Conservation (phyloP, 2,113 vertebrate genomes). For the Elephantulus edwardii region DNA sequence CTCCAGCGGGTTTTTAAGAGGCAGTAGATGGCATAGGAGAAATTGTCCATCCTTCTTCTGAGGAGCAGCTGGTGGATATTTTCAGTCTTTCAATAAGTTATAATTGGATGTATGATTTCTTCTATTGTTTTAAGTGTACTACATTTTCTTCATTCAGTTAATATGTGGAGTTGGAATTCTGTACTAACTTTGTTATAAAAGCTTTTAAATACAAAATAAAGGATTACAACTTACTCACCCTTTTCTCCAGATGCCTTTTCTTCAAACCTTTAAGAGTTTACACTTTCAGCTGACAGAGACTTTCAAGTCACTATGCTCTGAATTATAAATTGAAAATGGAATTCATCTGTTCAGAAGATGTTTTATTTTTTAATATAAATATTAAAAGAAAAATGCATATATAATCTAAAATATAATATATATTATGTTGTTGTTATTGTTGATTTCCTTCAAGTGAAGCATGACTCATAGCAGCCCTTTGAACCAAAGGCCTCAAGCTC, state of each 20-base stretch:
- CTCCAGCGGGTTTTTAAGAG: too few relatives aligned
- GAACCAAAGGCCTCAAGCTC: too few relatives aligned
- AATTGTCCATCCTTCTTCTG: too few relatives aligned
- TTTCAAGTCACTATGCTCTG: slow-evolving; percentile 80
- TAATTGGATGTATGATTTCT: slow-evolving; percentile 18
- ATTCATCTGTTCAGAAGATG: slow-evolving; percentile 69
- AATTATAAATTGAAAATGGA: slow-evolving; percentile 75
- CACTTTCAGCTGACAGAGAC: slow-evolving; percentile 72
- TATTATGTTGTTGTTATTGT: too few relatives aligned
- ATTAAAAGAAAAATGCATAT: background rate
- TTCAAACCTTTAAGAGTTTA: slow-evolving; percentile 78
- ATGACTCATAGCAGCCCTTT: too few relatives aligned
- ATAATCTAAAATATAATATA: too few relatives aligned
- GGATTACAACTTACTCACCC: slow-evolving; percentile 78
- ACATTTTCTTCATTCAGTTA: slow-evolving; percentile 59
- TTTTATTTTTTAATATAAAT: slow-evolving; percentile 7
- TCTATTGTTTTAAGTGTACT: slow-evolving; percentile 26
- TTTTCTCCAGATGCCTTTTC: slow-evolving; percentile 77
- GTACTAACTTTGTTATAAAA: slow-evolving; percentile 76
- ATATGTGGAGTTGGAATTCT: slow-evolving; percentile 54
- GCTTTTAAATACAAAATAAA: slow-evolving; percentile 77
- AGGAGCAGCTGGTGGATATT: too few relatives aligned
- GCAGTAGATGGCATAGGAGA: too few relatives aligned
- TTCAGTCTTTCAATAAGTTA: slow-evolving; percentile 33
- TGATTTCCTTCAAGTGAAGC: too few relatives aligned